Conservation (phyloP, 2,797 vertebrate genomes). For the Crocodylus rhombifer region DNA sequence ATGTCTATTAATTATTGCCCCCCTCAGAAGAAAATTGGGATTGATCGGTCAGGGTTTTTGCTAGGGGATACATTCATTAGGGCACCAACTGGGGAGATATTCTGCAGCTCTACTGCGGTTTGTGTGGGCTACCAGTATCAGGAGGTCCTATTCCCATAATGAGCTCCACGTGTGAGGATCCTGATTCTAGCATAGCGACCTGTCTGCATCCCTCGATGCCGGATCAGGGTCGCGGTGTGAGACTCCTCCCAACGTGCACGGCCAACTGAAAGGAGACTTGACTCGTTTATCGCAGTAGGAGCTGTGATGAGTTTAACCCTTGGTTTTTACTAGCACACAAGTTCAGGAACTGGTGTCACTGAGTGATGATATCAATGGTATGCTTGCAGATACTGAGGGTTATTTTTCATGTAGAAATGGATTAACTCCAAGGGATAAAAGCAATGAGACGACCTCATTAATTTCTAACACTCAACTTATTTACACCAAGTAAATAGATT, state of each 20-base stretch:
- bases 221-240: neutral
- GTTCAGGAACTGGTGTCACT: neutral
- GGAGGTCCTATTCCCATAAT: too few species aligned
- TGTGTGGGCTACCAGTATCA: too few species aligned
- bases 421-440: neutral
- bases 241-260: neutral
- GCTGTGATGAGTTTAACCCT: neutral
- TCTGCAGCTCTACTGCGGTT: too few species aligned
- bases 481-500: neutral
- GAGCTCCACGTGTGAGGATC: too few species aligned
- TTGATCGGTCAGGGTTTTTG: too few species aligned
- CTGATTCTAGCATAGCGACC: too few species aligned
- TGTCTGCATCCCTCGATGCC: too few species aligned
- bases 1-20: too few species aligned
- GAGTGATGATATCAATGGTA: neutral
- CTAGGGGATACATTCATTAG: too few species aligned
- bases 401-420: neutral
- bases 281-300: neutral
- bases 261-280: neutral
- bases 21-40: too few species aligned
- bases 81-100: too few species aligned
- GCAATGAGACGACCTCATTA: neutral
- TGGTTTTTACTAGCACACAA: neutral
- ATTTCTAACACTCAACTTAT: neutral
- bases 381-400: neutral